Conservation (phyloP, 2,113 vertebrate species). For the Thermophis baileyi region DNA sequence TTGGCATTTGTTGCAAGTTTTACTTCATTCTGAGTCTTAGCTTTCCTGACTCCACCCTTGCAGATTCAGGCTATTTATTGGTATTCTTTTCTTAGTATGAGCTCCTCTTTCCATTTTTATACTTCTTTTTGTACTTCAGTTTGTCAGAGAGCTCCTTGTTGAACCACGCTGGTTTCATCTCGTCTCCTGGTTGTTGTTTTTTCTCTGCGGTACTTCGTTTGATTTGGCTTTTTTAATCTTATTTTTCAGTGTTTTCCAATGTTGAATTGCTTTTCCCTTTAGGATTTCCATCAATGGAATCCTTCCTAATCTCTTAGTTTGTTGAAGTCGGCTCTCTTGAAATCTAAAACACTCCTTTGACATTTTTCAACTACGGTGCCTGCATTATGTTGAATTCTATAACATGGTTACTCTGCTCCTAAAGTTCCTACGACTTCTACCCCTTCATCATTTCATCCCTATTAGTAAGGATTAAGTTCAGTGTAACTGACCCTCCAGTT, state of each 20-base stretch:
- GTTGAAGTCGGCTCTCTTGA: background rate
- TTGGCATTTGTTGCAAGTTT: background rate
- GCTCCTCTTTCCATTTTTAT: background rate
- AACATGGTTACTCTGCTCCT: background rate
- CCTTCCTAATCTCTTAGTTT: background rate
- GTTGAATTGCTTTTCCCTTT: background rate
- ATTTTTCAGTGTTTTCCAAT: background rate
- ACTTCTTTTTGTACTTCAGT: background rate
- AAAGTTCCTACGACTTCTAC: background rate
- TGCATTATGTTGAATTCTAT: background rate
- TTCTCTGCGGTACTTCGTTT: background rate
- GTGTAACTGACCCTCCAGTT: background rate
- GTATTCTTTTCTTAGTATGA: background rate
- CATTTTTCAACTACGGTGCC: background rate
- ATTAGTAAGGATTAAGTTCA: background rate
- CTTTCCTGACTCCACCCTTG: background rate
- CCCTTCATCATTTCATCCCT: background rate
- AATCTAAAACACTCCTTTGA: background rate
- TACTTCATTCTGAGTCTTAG: background rate
- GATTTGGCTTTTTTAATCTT: background rate
- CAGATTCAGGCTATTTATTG: background rate
- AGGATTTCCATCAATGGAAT: background rate
- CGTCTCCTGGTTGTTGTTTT: background rate
- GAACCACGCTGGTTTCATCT: background rate
- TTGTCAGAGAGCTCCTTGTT: background rate